Conservation (phyloP, 53 echinoderm and acorn worm genomes). For the Holothuria scabra region DNA sequence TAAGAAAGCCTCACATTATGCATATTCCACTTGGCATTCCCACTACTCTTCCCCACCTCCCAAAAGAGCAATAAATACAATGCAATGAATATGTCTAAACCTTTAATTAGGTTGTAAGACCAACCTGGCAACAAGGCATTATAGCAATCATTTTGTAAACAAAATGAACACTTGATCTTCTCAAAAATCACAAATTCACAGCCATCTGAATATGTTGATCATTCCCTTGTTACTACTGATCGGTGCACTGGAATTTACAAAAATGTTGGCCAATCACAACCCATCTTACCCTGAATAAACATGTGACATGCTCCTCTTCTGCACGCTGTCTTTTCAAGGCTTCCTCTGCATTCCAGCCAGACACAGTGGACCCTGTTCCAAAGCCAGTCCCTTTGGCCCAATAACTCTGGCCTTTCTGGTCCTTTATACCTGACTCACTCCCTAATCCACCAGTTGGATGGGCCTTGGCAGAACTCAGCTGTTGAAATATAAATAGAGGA, state of each 20-base stretch:
- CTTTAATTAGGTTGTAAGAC: too few relatives aligned
- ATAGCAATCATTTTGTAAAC: too few relatives aligned
- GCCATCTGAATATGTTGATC: background rate
- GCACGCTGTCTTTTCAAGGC: conserved; percentile 96
- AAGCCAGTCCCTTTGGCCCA: conserved; percentile 99
- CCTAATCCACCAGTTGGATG: conserved; percentile 49
- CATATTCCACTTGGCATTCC: too few relatives aligned
- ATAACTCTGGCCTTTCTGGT: conserved; percentile 87
- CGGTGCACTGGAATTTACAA: too few relatives aligned
- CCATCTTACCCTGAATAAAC: conserved; percentile 81
- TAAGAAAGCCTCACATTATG: too few relatives aligned
- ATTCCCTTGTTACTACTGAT: background rate
- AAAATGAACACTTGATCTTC: too few relatives aligned
- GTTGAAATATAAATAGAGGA: too few relatives aligned
- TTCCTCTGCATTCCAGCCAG: conserved; percentile 99
- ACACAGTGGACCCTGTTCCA: conserved; percentile 96
- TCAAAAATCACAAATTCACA: too few relatives aligned
- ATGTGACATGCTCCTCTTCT: conserved; percentile 98
- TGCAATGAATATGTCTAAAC: too few relatives aligned
- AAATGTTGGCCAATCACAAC: background rate
- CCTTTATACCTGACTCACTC: conserved; percentile 42
- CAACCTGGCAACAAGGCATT: too few relatives aligned
- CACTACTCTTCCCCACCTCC: too few relatives aligned
- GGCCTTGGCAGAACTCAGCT: conserved; percentile 34
- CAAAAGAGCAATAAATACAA: too few relatives aligned